Base-by-base conservation (phyloP, 2,888 invertebrate species). In the Tyria jacobaeae region DNA sequence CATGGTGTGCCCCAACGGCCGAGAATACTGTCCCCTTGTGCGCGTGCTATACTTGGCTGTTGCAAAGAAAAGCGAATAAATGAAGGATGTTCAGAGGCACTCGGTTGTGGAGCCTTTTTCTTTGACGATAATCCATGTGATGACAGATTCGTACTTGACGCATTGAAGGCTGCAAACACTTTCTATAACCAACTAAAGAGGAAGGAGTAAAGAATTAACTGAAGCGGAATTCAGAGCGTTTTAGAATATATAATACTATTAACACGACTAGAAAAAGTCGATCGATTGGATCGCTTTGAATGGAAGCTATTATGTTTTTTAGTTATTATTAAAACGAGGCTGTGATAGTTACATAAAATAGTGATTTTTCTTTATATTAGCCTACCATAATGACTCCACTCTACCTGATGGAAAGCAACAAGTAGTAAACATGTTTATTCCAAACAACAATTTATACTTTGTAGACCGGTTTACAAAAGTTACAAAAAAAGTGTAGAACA, bases 101-200 rank as follows among this genome's bases (percentile, higher is more conserved):
- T 96, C 58, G 95, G 96, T 9, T 97, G 97, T 82, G 95, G 95
- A 0, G 96, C 96, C 0, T 95, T 95, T 56, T 97, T 96, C 88
- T 97, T 97, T 94, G 97, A 96, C 69, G 96, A 95, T 64, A 96
- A 96, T 80, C 97, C 97, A 0, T 97, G 97, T 83, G 95, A 95
- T 7, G 94, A 94, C 15, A 91, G 94, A 9, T 95, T 96, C 59
- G 91, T 95, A 0, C 75, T 90, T 41, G 94, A 95, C 0, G 96
- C 97, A 14, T 82, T 95, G 31, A 88, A 86, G 17, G 90, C 94
- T 1, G 95, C 94, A 0, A 87, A 75, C 57, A 66, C 57, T 41
- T 94, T 90, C 68, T 94, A 93, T 64, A 77, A 85, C 52, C 91
- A 92, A 65, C 81, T 89, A 9, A 75, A 73, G 49, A 68, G 70